Evolutionary conservation across 2,113 vertebrate genomes (phyloP).

Genomic region (Gymnogyps californianus): DNA sequence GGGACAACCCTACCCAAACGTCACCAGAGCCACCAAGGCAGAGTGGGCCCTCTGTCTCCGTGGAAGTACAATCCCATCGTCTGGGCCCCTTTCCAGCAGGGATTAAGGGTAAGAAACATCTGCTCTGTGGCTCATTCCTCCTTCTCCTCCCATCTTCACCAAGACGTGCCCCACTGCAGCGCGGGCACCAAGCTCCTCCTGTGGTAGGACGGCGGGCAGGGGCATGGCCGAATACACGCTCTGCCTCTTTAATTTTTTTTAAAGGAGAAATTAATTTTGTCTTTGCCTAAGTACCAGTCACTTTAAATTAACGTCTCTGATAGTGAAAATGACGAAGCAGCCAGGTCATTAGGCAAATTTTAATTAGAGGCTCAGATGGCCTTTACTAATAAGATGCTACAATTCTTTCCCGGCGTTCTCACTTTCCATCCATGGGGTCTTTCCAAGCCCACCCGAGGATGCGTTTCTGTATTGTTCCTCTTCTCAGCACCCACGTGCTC

Average conservation of each 20-base stretch:
- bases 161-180: accelerated
- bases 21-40: background rate
- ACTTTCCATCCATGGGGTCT: background rate
- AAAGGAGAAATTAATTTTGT: conserved; percentile 73
- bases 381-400: conserved; percentile 75
- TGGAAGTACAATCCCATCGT: background rate
- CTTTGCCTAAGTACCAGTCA: conserved; percentile 73
- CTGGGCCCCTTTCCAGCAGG: background rate
- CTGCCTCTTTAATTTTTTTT: conserved; percentile 44
- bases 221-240: accelerated
- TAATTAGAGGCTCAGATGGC: conserved; percentile 79
- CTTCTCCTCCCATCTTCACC: background rate
- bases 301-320: conserved; percentile 73
- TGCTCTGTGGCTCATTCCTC: background rate
- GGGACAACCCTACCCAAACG: background rate
- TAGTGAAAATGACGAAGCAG: conserved; percentile 73
- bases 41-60: background rate
- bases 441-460: background rate
- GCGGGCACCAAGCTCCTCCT: accelerated
- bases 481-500: background rate
- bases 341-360: conserved; percentile 81
- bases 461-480: accelerated
- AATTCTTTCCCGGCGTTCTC: conserved; percentile 49
- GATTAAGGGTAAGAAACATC: background rate
- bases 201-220: accelerated